A percentile compares a stretch with the other conserved stretches of the same genome.
Evolutionary conservation across 2,888 invertebrate genomes (phyloP).

Genomic region (Aleiodes alternator): DNA sequence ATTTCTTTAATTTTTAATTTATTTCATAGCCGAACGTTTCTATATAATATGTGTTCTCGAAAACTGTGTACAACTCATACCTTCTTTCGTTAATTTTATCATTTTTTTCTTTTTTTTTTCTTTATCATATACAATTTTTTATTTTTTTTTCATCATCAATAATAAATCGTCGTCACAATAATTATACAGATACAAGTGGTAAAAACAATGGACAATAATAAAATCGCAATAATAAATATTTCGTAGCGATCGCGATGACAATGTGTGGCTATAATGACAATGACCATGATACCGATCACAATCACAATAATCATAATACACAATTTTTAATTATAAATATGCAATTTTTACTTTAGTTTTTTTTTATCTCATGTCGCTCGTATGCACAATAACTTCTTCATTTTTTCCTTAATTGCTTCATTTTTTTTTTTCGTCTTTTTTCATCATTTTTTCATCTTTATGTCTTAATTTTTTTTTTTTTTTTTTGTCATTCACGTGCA

Average conservation of each 20-base stretch:
- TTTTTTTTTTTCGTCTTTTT: constrained; percentile 63
- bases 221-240: constrained; percentile 60
- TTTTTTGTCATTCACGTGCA: constrained; percentile 65
- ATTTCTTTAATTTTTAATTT: constrained; percentile 50
- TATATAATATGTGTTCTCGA: constrained; percentile 71
- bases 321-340: constrained; percentile 69
- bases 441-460: constrained; percentile 53
- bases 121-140: constrained; percentile 70
- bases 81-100: constrained; percentile 58
- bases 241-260: constrained; percentile 62
- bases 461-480: constrained; percentile 43
- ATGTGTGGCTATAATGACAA: constrained; percentile 68
- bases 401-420: constrained; percentile 45
- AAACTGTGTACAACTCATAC: constrained; percentile 74
- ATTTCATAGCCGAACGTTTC: constrained; percentile 67
- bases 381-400: constrained; percentile 73
- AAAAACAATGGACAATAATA: constrained; percentile 59
- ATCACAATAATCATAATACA: constrained; percentile 73
- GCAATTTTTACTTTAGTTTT: constrained; percentile 62
- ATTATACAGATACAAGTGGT: constrained; percentile 63
- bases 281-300: constrained; percentile 71
- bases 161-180: constrained; percentile 69
- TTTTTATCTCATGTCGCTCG: constrained; percentile 65
- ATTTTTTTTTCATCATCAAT: constrained; percentile 67
- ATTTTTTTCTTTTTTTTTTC: constrained; percentile 58